Base-by-base conservation (phyloP, 1,140 invertebrate species). In the Papilio dardanus region DNA sequence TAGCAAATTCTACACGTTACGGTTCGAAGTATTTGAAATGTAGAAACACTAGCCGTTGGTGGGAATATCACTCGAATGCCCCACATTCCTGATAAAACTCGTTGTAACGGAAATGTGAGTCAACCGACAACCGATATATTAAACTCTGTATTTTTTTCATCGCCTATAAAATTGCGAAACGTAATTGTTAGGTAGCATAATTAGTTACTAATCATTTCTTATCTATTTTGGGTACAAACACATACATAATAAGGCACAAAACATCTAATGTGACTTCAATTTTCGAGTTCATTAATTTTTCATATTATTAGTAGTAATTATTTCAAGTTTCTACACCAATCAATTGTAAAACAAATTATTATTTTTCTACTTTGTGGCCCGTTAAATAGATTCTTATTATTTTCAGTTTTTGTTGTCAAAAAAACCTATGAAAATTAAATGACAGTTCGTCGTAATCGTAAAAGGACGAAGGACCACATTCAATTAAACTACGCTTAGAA, bases 61-160 rank as follows among this genome's bases (percentile, higher is more conserved):
- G 85, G 84, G 85, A 89, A 89, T 86, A 88, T 85, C 84, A 78
- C 76, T 82, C 79, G 71, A 80, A 79, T 85, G 89, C 77, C 82
- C 90, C 88, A 92, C 88, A 90, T 92, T 88, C 86, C 80, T 84
- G 90, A 92, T 92, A 92, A 62, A 86, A 92, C 88, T 87, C 73
- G 88, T 81, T 80, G 62, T 74, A 86, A 76, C 89, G 90, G 90
- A 92, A 90, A 87, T 76, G 73, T 89, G 88, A 90, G 71, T 91
- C 90, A 90, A 85, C 71, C 30, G 46, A 58, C 71, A 58, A 50
- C 71, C 50, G 71, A 73, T 58, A 73, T 14, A 67, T 77, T 37
- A 75, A 62, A 71, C 30, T 76, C 33, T 37, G 74, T 46, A 46
- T 75, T 73, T 75, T 68, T 74, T 74, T 16, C 19, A 73, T 73